Percentiles rank a stretch among this genome's conserved stretches.
phyloP scores from a whole-genome alignment of 2,797 vertebrate species.

The Amazonetta brasiliensis region DNA sequence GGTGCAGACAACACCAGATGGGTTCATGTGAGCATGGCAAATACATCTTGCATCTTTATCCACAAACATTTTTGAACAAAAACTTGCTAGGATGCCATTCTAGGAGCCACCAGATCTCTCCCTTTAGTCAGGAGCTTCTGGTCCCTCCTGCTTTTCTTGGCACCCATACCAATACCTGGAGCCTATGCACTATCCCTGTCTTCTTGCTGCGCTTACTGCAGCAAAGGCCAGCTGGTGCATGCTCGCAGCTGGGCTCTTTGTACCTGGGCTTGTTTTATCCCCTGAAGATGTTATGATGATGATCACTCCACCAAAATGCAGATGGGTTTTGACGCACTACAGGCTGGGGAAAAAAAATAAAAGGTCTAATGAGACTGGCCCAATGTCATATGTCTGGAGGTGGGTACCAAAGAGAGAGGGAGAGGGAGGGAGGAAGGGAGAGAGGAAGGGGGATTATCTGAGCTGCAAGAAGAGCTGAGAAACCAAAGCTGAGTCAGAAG shows the following conservation, averaged over 20 bases:
- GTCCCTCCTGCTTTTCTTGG: not conserved
- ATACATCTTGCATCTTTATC: not conserved
- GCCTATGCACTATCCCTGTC: rapidly evolving
- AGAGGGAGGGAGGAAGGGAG: not conserved
- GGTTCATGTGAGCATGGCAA: rapidly evolving
- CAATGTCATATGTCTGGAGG: not conserved
- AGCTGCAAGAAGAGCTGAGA: not conserved
- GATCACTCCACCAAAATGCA: not conserved
- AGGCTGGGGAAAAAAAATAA: not conserved
- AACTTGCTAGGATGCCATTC: not conserved
- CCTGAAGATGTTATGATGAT: not conserved
- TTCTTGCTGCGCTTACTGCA: not conserved
- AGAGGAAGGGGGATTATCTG: not conserved
- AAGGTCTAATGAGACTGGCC: not conserved
- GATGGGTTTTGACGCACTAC: not conserved
- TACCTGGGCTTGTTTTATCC: not conserved
- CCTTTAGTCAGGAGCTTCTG: not conserved
- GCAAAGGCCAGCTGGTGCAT: not conserved
- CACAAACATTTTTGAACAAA: not conserved
- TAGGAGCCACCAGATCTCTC: not conserved
- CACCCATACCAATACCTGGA: not conserved
- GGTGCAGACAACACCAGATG: not conserved
- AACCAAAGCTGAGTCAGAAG: not conserved
- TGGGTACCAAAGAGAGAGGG: not conserved
- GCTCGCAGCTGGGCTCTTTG: not conserved